Conservation (phyloP, 1,140 invertebrate species). For the Lepidurus couesii region DNA sequence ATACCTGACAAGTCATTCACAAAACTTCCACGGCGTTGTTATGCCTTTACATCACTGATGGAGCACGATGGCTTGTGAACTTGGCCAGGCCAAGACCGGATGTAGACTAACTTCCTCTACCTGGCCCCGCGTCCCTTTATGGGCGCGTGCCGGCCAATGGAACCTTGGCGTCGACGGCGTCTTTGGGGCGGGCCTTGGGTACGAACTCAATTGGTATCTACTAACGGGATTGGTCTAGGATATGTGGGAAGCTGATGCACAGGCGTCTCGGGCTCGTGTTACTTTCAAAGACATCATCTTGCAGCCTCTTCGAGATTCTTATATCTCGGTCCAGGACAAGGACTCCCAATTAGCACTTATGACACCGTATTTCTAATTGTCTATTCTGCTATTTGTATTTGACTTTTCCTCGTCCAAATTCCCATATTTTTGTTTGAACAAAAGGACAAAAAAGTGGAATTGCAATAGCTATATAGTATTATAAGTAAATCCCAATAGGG, state of each 20-base stretch:
- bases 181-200: background rate
- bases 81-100: background rate
- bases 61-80: background rate
- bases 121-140: background rate
- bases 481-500: no score
- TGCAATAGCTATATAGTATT: no score
- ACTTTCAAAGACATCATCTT: background rate
- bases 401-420: no score
- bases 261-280: background rate
- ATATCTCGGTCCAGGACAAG: background rate
- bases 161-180: background rate
- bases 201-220: background rate
- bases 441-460: no score
- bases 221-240: conserved; percentile 8
- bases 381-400: no score
- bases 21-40: background rate
- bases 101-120: conserved; percentile 19
- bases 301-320: background rate
- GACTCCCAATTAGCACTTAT: background rate
- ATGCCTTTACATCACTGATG: conserved; percentile 10
- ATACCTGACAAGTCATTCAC: conserved; percentile 13
- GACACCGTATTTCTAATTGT: no score
- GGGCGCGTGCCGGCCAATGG: background rate
- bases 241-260: background rate
- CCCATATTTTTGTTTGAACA: no score